Evolutionary conservation across 2,797 vertebrate genomes (phyloP), one percentile per base, ranked within the genome.

Genomic region (Enteromius paludinosus): DNA sequence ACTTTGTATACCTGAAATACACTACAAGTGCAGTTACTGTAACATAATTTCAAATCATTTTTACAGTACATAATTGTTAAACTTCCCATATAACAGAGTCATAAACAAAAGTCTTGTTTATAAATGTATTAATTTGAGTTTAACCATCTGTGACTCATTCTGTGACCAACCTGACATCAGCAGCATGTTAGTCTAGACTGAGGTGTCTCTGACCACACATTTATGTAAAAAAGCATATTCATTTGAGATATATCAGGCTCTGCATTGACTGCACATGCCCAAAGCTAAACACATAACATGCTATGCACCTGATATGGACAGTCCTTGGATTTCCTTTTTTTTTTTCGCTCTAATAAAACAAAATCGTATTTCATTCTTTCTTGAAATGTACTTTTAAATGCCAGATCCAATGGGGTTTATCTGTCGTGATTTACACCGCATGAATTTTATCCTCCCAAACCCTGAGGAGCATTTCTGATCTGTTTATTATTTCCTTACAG

Each of bases 401-500:
- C 28, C n/a, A 25, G 0, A 75, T 66, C 45, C 47, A 75, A 8
- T 30, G 33, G 12, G 7, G 49, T 54, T 54, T 52, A 38, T 49
- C 62, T 52, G 61, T 75, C 18, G 2, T 33, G 45, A 75, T 75
- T 75, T 23, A 75, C 33, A 41, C 70, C 23, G 18, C 64, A 45
- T 56, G 35, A 45, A 68, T 43, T 64, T 20, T 9, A 68, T 45
- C 80, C 70, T 74, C 69, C 70, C 59, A 82, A 54, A 30, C 79
- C 70, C 49, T 1, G 79, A 81, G 69, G 79, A 64, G n/a, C 79
- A 81, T 71, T 80, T 74, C 59, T 52, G 70, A 54, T 77, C 64
- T 77, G 81, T 77, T 70, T 76, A 70, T 74, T 28, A 82, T 77
- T 83, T 76, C 35, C 72, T 54, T 6, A 74, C 47, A 75, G 80